These are phyloP conservation scores for Siniperca scherzeri DNA, from an alignment of 2,797 vertebrate genomes.

Conservation along the genomic window DNA sequence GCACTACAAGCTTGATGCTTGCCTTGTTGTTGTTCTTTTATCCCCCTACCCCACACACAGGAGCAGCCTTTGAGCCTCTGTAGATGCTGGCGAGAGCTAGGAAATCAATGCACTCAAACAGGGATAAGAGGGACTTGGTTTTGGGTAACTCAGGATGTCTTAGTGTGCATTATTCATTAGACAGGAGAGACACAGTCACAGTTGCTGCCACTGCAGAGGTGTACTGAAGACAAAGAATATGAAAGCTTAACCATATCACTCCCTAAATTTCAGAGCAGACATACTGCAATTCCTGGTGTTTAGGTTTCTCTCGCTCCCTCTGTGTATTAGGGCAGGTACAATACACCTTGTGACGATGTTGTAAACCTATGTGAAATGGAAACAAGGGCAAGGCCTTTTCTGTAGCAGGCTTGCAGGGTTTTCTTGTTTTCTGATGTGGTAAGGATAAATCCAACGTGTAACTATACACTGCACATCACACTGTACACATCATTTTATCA, in stretches of 20 bases:
- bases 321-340: slow-evolving; percentile 36
- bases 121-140: slow-evolving; percentile 81
- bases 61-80: slow-evolving; percentile 69
- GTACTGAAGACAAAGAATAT: slow-evolving; percentile 65
- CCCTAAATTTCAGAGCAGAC: slow-evolving; percentile 57
- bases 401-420: not conserved
- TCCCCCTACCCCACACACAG: slow-evolving; percentile 56
- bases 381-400: slow-evolving; percentile 14
- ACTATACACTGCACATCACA: not conserved
- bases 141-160: slow-evolving; percentile 79
- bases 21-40: slow-evolving; percentile 75
- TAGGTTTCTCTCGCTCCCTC: slow-evolving; percentile 31
- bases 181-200: slow-evolving; percentile 65
- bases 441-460: not conserved
- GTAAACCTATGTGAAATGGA: slow-evolving; percentile 45
- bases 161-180: slow-evolving; percentile 85
- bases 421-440: not conserved
- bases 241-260: slow-evolving; percentile 69
- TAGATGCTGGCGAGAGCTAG: slow-evolving; percentile 70
- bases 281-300: slow-evolving; percentile 48
- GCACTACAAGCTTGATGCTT: slow-evolving; percentile 57
- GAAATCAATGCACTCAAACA: slow-evolving; percentile 82
- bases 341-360: slow-evolving; percentile 37
- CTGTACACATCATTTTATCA: not conserved
- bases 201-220: slow-evolving; percentile 65